Evolutionary conservation across 2,113 vertebrate genomes (phyloP).

Genomic region (Gorilla gorilla): DNA sequence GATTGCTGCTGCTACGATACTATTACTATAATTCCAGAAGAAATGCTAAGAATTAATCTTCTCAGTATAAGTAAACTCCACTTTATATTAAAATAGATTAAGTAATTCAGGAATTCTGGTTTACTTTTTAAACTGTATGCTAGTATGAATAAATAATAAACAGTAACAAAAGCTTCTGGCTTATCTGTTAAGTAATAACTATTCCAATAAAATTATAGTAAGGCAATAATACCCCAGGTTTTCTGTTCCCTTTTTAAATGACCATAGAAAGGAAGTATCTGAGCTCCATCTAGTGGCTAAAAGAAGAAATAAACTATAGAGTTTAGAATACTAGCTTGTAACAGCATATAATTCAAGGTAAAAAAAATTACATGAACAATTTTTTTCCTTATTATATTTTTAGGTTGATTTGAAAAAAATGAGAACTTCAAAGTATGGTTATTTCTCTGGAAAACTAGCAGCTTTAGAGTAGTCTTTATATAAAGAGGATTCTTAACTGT

Average conservation of each 20-base stretch:
- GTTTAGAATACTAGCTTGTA: background rate
- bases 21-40: background rate
- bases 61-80: background rate
- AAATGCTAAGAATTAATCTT: constrained; percentile 32
- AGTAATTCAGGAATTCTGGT: background rate
- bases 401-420: background rate
- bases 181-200: background rate
- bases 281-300: constrained; percentile 75
- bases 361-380: background rate
- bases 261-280: constrained; percentile 6
- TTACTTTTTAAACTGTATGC: constrained; percentile 7
- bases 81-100: constrained; percentile 12
- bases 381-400: background rate
- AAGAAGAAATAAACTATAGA: background rate
- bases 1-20: background rate
- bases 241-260: background rate
- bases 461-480: background rate
- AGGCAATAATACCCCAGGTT: background rate
- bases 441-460: background rate
- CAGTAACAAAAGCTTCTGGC: background rate
- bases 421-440: background rate
- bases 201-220: constrained; percentile 22
- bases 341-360: background rate
- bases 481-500: background rate
- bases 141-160: constrained; percentile 31